A percentile compares a stretch with the other conserved stretches of the same genome.
Evolutionary conservation across 2,113 vertebrate species (phyloP).

Genomic region (Potamarius usumacintae): DNA sequence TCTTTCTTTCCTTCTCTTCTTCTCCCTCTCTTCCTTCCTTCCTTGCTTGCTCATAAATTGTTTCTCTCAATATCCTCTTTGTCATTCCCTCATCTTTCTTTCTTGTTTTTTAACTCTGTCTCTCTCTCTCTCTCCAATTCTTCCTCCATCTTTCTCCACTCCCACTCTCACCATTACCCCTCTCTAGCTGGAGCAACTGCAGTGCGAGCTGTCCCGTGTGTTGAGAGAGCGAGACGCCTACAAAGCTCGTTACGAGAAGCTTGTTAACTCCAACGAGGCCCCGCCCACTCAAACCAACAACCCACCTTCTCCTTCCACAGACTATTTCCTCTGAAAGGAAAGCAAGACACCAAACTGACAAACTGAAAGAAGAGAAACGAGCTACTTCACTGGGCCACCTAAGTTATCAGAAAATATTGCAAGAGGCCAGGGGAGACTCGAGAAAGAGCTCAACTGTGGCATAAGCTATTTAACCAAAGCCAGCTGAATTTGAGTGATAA

Average conservation of each 20-base stretch:
- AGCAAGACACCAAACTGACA: conserved; percentile 13
- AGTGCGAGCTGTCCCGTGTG: conserved; percentile 75
- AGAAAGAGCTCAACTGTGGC: conserved; percentile 54
- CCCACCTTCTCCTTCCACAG: conserved; percentile 72
- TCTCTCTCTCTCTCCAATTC: background rate
- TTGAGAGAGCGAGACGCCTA: conserved; percentile 77
- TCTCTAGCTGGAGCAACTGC: conserved; percentile 75
- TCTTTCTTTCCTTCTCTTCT: background rate
- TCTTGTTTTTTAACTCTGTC: background rate
- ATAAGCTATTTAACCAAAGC: conserved; percentile 57
- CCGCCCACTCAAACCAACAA: conserved; percentile 62
- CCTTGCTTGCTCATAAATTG: background rate
- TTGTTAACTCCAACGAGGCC: conserved; percentile 65
- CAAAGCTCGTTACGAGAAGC: conserved; percentile 80
- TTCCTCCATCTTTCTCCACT: background rate
- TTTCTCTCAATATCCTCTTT: background rate
- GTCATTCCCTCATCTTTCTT: background rate
- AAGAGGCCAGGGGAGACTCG: background rate
- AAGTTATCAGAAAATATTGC: background rate
- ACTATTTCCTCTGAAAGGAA: conserved; percentile 75
- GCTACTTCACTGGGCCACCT: background rate
- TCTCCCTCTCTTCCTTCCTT: too few species aligned
- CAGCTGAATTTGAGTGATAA: conserved; percentile 52
- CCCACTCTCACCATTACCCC: conserved; percentile 19
- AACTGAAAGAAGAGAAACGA: conserved; percentile 41